phyloP scores from a whole-genome alignment of 2,888 invertebrate genomes.

The Conistra vaccinii region DNA sequence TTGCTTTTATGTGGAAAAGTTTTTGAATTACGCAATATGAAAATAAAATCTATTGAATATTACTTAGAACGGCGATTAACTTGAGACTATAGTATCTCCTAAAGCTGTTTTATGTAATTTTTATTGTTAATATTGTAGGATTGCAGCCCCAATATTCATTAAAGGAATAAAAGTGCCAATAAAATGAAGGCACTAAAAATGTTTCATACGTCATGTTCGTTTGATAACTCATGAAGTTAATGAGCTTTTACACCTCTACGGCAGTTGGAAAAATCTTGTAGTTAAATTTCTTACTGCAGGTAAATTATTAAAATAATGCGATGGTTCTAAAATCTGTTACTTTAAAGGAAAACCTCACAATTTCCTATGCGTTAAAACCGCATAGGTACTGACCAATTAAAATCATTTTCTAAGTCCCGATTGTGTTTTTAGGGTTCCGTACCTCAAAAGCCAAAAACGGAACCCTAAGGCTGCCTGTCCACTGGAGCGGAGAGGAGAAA shows the following conservation, averaged over 20 bases:
- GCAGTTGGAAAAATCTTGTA: neutral
- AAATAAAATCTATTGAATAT: constrained; percentile 48
- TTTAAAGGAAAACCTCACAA: neutral
- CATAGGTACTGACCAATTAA: too few species aligned
- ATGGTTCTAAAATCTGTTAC: too few species aligned
- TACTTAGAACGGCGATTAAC: constrained; percentile 17
- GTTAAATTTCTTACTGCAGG: neutral
- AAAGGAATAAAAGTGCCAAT: constrained; percentile 17
- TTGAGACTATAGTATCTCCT: neutral
- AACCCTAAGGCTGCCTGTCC: too few species aligned
- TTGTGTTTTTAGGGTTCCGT: too few species aligned
- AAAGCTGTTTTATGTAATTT: constrained; percentile 7
- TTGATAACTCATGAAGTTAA: constrained; percentile 12
- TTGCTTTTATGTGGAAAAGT: constrained; percentile 63
- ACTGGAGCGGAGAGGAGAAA: too few species aligned
- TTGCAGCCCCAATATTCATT: constrained; percentile 29
- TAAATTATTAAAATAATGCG: neutral
- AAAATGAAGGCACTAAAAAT: constrained; percentile 1
- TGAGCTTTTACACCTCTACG: neutral
- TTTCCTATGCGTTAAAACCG: too few species aligned
- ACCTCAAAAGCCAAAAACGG: too few species aligned
- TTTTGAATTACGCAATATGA: constrained; percentile 41
- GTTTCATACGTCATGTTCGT: neutral
- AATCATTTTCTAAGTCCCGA: too few species aligned
- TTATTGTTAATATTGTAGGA: constrained; percentile 28